Percentiles rank a stretch among this genome's conserved stretches.
Evolutionary conservation across 1,140 invertebrate species (phyloP).

Genomic region (Sinella curviseta): DNA sequence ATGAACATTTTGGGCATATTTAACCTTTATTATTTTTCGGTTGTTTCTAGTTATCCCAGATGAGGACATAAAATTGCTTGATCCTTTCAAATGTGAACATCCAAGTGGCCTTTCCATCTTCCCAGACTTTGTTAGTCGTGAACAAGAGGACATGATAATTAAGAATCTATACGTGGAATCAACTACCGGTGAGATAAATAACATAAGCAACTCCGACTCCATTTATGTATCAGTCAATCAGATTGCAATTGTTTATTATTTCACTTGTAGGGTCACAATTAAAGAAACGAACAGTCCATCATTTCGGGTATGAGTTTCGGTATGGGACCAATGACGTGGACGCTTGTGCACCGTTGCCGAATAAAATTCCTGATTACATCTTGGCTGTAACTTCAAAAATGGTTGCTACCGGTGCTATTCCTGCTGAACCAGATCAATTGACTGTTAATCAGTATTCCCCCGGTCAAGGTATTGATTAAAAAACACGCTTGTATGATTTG

Average conservation of each 20-base stretch:
- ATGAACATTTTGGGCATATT: conserved; percentile 1
- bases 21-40: too few species aligned
- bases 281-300: conserved; percentile 85
- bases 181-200: conserved; percentile 61
- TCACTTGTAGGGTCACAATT: conserved; percentile 58
- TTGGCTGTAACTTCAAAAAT: conserved; percentile 67
- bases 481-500: background rate
- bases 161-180: conserved; percentile 53
- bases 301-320: conserved; percentile 91
- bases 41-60: conserved; percentile 21
- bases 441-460: conserved; percentile 89
- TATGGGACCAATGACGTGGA: conserved; percentile 89
- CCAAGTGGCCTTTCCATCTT: conserved; percentile 75
- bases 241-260: conserved; percentile 11
- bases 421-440: conserved; percentile 75
- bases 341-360: conserved; percentile 64
- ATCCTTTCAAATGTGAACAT: conserved; percentile 41
- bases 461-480: conserved; percentile 72
- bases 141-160: conserved; percentile 69
- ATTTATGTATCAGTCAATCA: too few species aligned
- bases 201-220: conserved; percentile 26
- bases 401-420: conserved; percentile 56
- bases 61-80: conserved; percentile 20
- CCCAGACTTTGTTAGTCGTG: conserved; percentile 68
- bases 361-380: conserved; percentile 71